These are phyloP conservation scores for Hymenochirus boettgeri DNA, from an alignment of 2,113 vertebrate species.

Conservation along the genomic window DNA sequence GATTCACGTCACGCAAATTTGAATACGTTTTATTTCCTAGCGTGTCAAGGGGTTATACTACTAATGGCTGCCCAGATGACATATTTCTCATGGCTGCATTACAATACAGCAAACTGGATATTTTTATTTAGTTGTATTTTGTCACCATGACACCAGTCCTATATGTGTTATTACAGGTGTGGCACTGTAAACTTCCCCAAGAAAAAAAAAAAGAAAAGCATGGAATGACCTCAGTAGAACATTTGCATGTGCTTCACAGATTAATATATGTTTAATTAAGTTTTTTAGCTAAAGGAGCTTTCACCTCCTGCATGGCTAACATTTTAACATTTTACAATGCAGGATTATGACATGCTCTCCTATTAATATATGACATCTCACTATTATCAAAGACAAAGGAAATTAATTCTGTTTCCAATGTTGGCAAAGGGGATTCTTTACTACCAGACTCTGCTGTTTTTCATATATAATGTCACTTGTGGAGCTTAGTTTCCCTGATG, in stretches of 20 bases:
- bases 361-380: conserved; percentile 71
- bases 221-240: conserved; percentile 30
- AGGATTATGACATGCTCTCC: conserved; percentile 66
- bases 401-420: conserved; percentile 77
- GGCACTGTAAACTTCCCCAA: conserved; percentile 19
- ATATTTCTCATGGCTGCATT: conserved; percentile 16
- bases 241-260: conserved; percentile 33
- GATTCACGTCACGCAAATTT: not conserved
- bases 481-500: conserved; percentile 65
- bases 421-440: conserved; percentile 67
- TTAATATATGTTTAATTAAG: conserved; percentile 43
- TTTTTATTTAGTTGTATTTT: conserved; percentile 19
- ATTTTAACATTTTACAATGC: conserved; percentile 65
- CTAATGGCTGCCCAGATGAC: conserved; percentile 8
- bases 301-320: conserved; percentile 58
- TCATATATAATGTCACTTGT: conserved; percentile 63
- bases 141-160: conserved; percentile 16
- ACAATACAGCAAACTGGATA: conserved; percentile 12
- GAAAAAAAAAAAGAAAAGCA: conserved; percentile 21
- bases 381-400: conserved; percentile 78
- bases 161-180: conserved; percentile 34
- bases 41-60: not conserved
- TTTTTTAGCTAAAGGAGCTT: conserved; percentile 46
- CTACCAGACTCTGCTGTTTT: conserved; percentile 77
- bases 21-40: not conserved